Base-by-base conservation (phyloP, 2,797 vertebrate genomes). In the Mus caroli region DNA sequence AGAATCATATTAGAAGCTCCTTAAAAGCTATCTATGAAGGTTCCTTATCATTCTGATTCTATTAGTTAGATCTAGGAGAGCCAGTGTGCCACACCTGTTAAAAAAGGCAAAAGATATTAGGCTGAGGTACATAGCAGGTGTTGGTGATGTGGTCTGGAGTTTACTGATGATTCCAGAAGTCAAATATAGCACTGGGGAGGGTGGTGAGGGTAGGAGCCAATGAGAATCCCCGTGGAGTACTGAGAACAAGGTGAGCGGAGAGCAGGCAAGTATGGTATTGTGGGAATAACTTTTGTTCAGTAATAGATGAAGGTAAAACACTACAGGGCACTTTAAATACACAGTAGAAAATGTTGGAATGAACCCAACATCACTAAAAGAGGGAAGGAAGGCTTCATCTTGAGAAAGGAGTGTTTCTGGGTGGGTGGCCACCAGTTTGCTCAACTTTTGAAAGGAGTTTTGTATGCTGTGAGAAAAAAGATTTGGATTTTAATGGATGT, bases 401-500 rank as follows among this genome's bases (percentile, higher is more conserved):
- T 77, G 56, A 87, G 54, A 95, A 1, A 40, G 67, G 69, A 46
- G 15, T 73, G n/a, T 15, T 87, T 40, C 54, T 87, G 76, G 64
- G 31, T 58, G 64, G 67, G 40, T 40, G 26, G 67, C 50, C 78
- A 84, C 50, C 9, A 54, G 52, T 77, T 94, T 85, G 11, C 6
- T 76, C 88, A 80, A 60, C 20, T n/a, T 93, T 75, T 89, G 56
- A n/a, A 69, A 91, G 91, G 79, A 86, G 54, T 50, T 50, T 92
- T 90, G 34, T 75, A 58, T 13, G 11, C 71, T 6, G n/a, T 92
- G 10, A 43, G 37, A 80, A 76, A 37, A 20, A 82, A 76, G 34
- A 31, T 58, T 80, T 62, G 50, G 85, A 6, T 82, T 87, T 80
- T 54, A 71, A n/a, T 52, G 22, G 24, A 17, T 40, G 24, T 80